A percentile compares a stretch with the other conserved stretches of the same genome.
phyloP scores from a whole-genome alignment of 2,113 vertebrate species.

The Melanotaenia duboulayi region DNA sequence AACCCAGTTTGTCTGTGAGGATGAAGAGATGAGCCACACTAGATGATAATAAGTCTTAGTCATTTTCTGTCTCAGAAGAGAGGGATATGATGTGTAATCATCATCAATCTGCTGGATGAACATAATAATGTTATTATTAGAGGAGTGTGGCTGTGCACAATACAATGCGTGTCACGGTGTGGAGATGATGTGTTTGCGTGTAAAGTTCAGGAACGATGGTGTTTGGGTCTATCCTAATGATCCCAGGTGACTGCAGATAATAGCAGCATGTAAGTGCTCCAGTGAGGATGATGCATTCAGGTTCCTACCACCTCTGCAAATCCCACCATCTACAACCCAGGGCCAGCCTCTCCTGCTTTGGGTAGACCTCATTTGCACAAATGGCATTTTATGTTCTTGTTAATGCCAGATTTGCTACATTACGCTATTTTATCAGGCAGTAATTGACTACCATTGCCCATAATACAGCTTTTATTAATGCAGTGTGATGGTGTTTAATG shows the following conservation, averaged over 20 bases:
- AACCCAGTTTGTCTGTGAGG: constrained; percentile 37
- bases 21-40: constrained; percentile 43
- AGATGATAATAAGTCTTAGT: constrained; percentile 57
- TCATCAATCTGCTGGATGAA: constrained; percentile 68
- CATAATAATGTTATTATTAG: constrained; percentile 68
- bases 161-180: constrained; percentile 26
- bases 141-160: constrained; percentile 41
- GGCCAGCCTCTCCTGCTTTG: constrained; percentile 44
- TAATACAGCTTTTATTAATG: constrained; percentile 52
- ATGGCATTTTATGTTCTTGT: constrained; percentile 68
- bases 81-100: constrained; percentile 64
- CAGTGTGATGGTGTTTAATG: constrained; percentile 63
- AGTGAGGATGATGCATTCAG: constrained; percentile 56
- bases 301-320: constrained; percentile 17
- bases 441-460: constrained; percentile 59
- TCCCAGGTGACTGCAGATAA: constrained; percentile 66
- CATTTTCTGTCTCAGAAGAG: constrained; percentile 61
- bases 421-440: constrained; percentile 34
- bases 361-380: constrained; percentile 65
- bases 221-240: constrained; percentile 52
- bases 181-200: constrained; percentile 17
- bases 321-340: constrained; percentile 23
- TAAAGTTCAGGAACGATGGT: constrained; percentile 29
- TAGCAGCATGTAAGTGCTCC: constrained; percentile 40
- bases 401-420: constrained; percentile 49